Conservation (phyloP, 2,888 invertebrate species). For the Agonopterix arenella region DNA sequence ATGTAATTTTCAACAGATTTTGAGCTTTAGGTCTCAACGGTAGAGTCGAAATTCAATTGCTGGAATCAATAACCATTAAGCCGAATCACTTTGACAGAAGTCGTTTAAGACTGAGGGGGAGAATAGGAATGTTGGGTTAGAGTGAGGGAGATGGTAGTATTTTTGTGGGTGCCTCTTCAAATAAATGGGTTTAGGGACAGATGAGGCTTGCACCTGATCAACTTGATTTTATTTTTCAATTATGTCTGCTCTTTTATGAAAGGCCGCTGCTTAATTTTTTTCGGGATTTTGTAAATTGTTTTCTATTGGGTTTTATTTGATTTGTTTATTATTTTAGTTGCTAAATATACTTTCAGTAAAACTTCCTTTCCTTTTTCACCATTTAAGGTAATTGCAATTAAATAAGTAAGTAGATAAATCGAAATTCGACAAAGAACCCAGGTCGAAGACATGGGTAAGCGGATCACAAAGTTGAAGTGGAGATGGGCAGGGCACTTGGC, state of each 20-base stretch:
- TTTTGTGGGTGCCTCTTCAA: slow-evolving; percentile 36
- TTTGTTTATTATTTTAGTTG: not conserved
- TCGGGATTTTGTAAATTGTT: slow-evolving; percentile 5
- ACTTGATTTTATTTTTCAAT: slow-evolving; percentile 67
- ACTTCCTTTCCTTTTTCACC: too few relatives aligned
- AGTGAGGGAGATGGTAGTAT: slow-evolving; percentile 35
- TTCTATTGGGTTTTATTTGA: not conserved
- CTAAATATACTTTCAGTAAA: too few relatives aligned
- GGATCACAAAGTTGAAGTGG: too few relatives aligned
- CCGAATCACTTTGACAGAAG: slow-evolving; percentile 62
- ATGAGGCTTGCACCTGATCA: slow-evolving; percentile 65
- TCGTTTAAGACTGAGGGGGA: slow-evolving; percentile 44
- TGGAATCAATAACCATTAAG: slow-evolving; percentile 69
- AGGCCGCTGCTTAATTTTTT: slow-evolving; percentile 5
- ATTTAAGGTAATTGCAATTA: too few relatives aligned
- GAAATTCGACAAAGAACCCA: too few relatives aligned
- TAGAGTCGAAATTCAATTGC: slow-evolving; percentile 33
- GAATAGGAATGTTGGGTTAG: slow-evolving; percentile 23
- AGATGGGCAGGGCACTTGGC: too few relatives aligned
- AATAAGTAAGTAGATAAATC: too few relatives aligned
- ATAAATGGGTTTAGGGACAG: slow-evolving; percentile 47
- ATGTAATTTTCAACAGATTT: slow-evolving; percentile 18
- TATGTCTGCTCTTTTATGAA: slow-evolving; percentile 17
- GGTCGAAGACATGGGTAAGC: too few relatives aligned
- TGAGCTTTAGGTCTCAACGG: slow-evolving; percentile 22